Base-by-base conservation (phyloP, 2,797 vertebrate genomes). In the Lutjanus argentimaculatus region DNA sequence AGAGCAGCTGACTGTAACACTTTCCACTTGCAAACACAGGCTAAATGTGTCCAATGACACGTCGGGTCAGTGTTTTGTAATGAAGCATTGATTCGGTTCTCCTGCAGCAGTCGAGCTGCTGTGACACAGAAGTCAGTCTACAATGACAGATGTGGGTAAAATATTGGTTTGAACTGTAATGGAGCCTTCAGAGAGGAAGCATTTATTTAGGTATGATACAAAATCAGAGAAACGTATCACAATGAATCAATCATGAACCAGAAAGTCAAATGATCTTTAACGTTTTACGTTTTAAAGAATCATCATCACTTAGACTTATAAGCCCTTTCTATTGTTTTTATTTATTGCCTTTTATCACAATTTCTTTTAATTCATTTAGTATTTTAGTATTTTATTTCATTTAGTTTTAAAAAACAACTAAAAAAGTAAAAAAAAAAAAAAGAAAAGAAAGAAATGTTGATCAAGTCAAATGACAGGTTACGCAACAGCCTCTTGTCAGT, bases 11-110 rank as follows among this genome's bases (percentile, higher is more conserved):
- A 76, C 74, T 53, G 45, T 36, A 43, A 71, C 22, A 4, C 13
- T 43, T 66, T 77, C 15, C 56, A 25, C 68, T 25, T 2, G 30
- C 42, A 68, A 40, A 51, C 45, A 15, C 51, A 57, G 9, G 6
- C 51, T 52, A 1, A 70, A 30, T 30, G 36, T 68, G 25, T 53
- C 9, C 62, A 63, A 22, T 82, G 55, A 68, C 70, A 58, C 1
- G 51, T 66, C n/a, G 56, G 87, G 68, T 88, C 86, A 74, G 63
- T 36, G 77, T 77, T 85, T 66, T 45, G 40, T 85, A 80, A 81
- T 67, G 83, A 72, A 30, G 79, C 76, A 91, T 89, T 2, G 78
- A 92, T 85, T 65, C 25, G 21, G 22, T 61, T 66, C 30, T 70
- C 17, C 51, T 65, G 74, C 64, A 53, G 69, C 62, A 16, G 56